Evolutionary conservation across 2,113 vertebrate species (phyloP).

Genomic region (human): GRCh38 chr6:11582501-11583000

Average conservation of each 20-base stretch:
- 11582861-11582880: constrained; percentile 68
- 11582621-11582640: constrained; percentile 49
- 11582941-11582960: constrained; percentile 76
- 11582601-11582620: constrained; percentile 53
- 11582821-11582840: constrained; percentile 46
- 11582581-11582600: constrained; percentile 48
- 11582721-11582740: constrained; percentile 73
- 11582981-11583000: constrained; percentile 84
- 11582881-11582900: constrained; percentile 81
- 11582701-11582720: constrained; percentile 78
- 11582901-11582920: constrained; percentile 70
- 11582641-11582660: constrained; percentile 63
- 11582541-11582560: constrained; percentile 7
- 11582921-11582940: constrained; percentile 72
- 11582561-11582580: constrained; percentile 42
- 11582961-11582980: constrained; percentile 85
- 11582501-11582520: not conserved
- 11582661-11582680: constrained; percentile 58
- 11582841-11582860: constrained; percentile 58
- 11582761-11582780: not conserved
- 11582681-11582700: constrained; percentile 70
- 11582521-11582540: constrained; percentile 8
- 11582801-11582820: constrained; percentile 39
- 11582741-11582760: constrained; percentile 68
- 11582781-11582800: not conserved